Base-by-base conservation (phyloP, 2,113 vertebrate genomes). In the Turdus rufiventris region DNA sequence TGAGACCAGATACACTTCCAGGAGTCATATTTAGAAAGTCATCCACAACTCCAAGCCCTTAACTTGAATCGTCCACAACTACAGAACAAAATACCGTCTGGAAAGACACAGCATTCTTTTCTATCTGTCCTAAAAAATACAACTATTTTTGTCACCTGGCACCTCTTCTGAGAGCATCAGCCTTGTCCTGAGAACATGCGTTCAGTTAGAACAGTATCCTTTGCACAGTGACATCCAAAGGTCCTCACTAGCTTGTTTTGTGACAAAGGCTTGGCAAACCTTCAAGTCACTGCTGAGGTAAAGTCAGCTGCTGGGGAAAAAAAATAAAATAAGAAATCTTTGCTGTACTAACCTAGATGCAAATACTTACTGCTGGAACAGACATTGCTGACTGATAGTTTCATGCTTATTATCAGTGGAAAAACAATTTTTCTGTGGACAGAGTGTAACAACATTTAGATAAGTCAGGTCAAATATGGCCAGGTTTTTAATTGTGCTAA, bases 71-170 rank as follows among this genome's bases (percentile, higher is more conserved):
- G 0, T 33, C 9, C 29, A 26, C 56, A 74, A 38, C 42, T 72
- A 60, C 48, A 79, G 81, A 88, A 90, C 31, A 81, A 88, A 78
- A 65, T 6, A 70, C 31, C 61, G 67, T 25, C 62, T 60, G 42
- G 58, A 84, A 88, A 68, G 28, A 61, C 15, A 58, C 5, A 28
- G 29, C 72, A 88, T 84, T 94, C 83, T 48, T 91, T 60, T 86
- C 67, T 63, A 88, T 70, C 78, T 90, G 48, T n/a, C 42, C 77
- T 36, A 75, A 53, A 83, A 94, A 93, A 94, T 13, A 63, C 36
- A 85, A 87, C 88, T 91, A 74, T 93, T 96, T 95, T 73, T 95
- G 91, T 84, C 28, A 24, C 62, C 86, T 93, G 93, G 86, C 91
- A 93, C 34, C 76, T 89, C 76, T 83, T 91, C 50, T 74, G 63